A percentile compares a stretch with the other conserved stretches of the same genome.
Conservation (phyloP, 2,797 vertebrate species). For the Myotis planiceps region DNA sequence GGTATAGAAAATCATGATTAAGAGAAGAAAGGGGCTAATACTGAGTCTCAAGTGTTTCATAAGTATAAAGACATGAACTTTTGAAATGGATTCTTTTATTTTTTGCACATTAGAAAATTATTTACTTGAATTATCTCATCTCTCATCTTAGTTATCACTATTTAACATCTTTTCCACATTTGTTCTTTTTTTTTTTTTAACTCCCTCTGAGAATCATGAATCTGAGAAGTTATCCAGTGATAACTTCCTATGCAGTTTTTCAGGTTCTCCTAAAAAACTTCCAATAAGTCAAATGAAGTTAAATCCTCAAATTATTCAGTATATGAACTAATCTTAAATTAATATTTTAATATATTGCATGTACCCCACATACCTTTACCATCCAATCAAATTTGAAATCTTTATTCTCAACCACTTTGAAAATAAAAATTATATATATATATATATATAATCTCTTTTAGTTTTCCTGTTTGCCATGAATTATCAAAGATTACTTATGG, state of each 20-base stretch:
- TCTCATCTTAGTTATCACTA: neutral
- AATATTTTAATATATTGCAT: neutral
- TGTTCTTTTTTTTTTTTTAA: neutral
- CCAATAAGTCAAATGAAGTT: neutral
- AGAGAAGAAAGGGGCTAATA: neutral
- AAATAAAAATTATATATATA: neutral
- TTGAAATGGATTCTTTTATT: neutral
- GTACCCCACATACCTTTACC: neutral
- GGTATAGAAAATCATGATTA: neutral
- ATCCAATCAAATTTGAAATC: neutral
- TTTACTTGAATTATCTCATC: neutral
- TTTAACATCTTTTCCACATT: neutral
- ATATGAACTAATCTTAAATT: neutral
- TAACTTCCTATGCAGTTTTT: neutral
- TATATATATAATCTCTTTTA: neutral
- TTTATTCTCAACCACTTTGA: neutral
- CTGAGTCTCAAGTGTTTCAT: neutral
- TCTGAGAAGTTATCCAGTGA: neutral
- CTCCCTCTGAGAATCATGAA: neutral
- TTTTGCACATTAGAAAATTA: conserved; percentile 5
- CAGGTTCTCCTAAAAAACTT: neutral
- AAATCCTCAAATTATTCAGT: neutral
- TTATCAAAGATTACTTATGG: neutral
- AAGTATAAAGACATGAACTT: neutral
- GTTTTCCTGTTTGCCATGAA: neutral